phyloP scores from a whole-genome alignment of 2,113 vertebrate genomes.

The Diglossa brunneiventris region DNA sequence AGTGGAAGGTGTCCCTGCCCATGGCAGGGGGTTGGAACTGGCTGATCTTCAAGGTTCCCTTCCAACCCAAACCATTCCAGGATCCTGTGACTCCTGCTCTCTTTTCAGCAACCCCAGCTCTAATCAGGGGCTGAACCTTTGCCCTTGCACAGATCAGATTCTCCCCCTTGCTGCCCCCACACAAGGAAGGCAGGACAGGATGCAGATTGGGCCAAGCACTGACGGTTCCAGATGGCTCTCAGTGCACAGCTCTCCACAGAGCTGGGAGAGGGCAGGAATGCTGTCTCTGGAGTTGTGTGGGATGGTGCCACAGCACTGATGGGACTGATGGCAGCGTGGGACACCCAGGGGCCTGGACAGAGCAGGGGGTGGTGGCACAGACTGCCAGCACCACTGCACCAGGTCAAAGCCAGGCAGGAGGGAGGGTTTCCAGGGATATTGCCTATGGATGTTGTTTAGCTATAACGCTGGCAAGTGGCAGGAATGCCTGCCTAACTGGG shows the following conservation, averaged over 20 bases:
- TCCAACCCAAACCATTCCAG: background rate
- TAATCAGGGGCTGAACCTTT: background rate
- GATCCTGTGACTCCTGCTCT: background rate
- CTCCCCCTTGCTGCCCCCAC: fast-evolving
- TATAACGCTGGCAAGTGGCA: background rate
- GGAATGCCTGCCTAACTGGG: conserved; percentile 26
- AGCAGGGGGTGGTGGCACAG: background rate
- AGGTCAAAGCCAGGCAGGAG: background rate
- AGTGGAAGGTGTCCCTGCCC: background rate
- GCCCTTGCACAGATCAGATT: background rate
- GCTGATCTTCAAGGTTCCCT: background rate
- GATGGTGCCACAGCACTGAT: background rate
- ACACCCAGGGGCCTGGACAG: background rate
- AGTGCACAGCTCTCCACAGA: background rate
- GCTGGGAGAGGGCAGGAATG: background rate
- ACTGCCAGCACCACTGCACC: fast-evolving
- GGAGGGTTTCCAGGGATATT: background rate
- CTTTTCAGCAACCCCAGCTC: background rate
- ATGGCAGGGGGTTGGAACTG: background rate
- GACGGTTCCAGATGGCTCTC: background rate
- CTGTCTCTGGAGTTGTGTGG: background rate
- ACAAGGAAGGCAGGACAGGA: background rate
- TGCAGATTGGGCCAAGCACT: background rate
- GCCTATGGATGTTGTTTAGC: background rate
- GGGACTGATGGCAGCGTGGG: fast-evolving